Evolutionary conservation across 2,888 invertebrate genomes (phyloP).

Genomic region (Harmothoe impar): DNA sequence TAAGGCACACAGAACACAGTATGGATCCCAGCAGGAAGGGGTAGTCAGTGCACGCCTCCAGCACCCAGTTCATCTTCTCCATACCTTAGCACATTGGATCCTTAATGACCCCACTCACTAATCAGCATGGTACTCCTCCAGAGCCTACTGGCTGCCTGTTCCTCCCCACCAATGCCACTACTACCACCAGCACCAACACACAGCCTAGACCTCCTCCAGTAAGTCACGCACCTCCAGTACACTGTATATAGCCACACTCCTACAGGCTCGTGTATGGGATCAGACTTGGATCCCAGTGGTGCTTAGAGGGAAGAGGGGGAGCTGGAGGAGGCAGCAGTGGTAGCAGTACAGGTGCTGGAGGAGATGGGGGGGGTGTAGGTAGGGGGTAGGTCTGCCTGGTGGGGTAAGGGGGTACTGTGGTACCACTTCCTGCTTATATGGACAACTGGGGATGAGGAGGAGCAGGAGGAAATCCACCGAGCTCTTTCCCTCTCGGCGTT

Average conservation of each 20-base stretch:
- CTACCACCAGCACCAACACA: background rate
- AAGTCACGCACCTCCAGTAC: background rate
- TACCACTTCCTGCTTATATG: background rate
- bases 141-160: too few relatives aligned
- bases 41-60: conserved; percentile 29
- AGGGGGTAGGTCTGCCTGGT: background rate
- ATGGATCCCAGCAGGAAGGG: conserved; percentile 17
- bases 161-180: background rate
- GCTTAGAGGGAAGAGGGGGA: background rate
- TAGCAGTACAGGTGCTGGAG: background rate
- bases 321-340: background rate
- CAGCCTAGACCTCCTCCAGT: background rate
- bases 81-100: background rate
- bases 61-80: background rate
- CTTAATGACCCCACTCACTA: background rate
- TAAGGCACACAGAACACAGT: conserved; percentile 40
- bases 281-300: background rate
- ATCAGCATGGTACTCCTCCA: too few relatives aligned
- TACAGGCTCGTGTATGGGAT: background rate
- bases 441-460: background rate
- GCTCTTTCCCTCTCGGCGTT: background rate
- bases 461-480: background rate
- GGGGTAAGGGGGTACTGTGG: background rate
- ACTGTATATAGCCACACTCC: background rate
- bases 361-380: background rate